A percentile compares a stretch with the other conserved stretches of the same genome.
These are phyloP conservation scores for Trachurus trachurus DNA, from an alignment of 2,797 vertebrate genomes.

Conservation along the genomic window DNA sequence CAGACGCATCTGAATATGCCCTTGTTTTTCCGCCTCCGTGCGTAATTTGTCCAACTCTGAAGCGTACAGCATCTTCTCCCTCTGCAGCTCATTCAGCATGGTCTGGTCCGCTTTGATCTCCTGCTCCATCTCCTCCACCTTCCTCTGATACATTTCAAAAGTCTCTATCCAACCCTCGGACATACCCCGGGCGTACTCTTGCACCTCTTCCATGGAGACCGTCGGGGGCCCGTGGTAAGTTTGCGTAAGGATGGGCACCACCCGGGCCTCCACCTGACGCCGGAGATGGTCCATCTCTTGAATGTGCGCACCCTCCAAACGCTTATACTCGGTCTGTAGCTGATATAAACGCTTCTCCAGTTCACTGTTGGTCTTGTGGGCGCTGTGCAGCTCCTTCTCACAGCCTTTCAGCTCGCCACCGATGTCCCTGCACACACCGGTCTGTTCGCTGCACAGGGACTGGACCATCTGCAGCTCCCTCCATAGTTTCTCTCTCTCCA, in stretches of 20 bases:
- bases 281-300: constrained; percentile 82
- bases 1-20: constrained; percentile 85
- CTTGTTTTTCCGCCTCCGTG: constrained; percentile 85
- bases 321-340: constrained; percentile 84
- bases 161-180: constrained; percentile 89
- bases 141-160: constrained; percentile 89
- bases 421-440: constrained; percentile 84
- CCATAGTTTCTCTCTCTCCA: constrained; percentile 90
- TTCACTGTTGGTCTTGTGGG: constrained; percentile 83
- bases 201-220: constrained; percentile 85
- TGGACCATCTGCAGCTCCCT: constrained; percentile 87
- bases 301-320: constrained; percentile 86
- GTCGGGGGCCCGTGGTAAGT: constrained; percentile 72
- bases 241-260: constrained; percentile 69
- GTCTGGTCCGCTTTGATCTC: constrained; percentile 84
- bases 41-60: constrained; percentile 86
- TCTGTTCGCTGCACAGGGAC: constrained; percentile 85
- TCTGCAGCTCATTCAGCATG: constrained; percentile 84
- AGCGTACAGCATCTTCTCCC: constrained; percentile 86
- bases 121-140: constrained; percentile 90
- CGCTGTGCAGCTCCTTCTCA: constrained; percentile 85
- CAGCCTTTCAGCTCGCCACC: constrained; percentile 87
- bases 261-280: constrained; percentile 77
- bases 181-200: constrained; percentile 86
- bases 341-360: constrained; percentile 89